Evolutionary conservation across 2,888 invertebrate genomes (phyloP).

Genomic region (Calephelis perditalis): DNA sequence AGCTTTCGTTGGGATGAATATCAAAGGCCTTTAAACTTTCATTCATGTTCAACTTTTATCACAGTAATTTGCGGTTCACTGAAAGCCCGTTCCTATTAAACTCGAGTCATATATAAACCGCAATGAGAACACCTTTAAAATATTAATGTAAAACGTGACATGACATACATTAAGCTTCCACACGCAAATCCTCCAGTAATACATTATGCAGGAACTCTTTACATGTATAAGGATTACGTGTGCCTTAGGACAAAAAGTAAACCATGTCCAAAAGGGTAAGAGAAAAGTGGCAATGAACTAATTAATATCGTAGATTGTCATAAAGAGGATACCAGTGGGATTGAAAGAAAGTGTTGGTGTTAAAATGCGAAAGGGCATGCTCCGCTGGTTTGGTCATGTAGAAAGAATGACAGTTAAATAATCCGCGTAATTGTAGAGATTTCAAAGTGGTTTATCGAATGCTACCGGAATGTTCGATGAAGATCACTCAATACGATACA

Average conservation of each 20-base stretch:
- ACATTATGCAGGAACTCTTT: constrained; percentile 5
- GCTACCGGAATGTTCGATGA: too few relatives aligned
- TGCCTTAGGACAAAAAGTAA: neutral
- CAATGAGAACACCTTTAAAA: constrained; percentile 8
- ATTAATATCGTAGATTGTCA: neutral
- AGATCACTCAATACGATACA: too few relatives aligned
- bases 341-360: too few relatives aligned
- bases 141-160: constrained; percentile 6
- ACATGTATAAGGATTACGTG: neutral
- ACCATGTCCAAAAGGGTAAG: neutral
- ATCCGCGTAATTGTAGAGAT: too few relatives aligned
- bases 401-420: neutral
- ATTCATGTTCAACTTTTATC: too few relatives aligned
- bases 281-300: neutral
- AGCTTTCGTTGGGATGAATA: too few relatives aligned
- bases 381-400: too few relatives aligned
- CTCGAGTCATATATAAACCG: neutral
- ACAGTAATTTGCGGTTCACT: too few relatives aligned
- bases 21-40: too few relatives aligned
- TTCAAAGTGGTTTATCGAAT: too few relatives aligned
- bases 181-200: constrained; percentile 1
- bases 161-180: neutral
- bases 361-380: too few relatives aligned
- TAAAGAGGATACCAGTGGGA: neutral
- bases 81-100: too few relatives aligned